Evolutionary conservation across 2,888 invertebrate species (phyloP), one percentile per base, ranked within the genome.

Genomic region (Erynnis tages): DNA sequence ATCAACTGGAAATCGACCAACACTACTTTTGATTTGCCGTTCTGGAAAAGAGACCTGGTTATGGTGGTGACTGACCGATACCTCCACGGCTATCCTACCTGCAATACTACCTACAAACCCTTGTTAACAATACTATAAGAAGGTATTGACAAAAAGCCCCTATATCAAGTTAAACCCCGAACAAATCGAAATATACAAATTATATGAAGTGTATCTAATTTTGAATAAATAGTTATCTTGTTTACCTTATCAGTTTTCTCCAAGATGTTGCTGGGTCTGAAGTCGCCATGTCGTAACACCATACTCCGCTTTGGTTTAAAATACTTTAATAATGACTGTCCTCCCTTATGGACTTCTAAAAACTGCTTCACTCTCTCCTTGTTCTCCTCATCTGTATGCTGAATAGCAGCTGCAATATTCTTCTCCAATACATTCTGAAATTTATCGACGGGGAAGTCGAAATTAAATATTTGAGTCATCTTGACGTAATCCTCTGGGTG

Each of bases 1-100:
- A 68, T 17, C 7, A 61, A 63, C 47, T 70, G 71, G 48, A 63
- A 73, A 43, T 73, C 71, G 2, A 71, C 30, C 0, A 61, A 54
- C 3, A 63, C 54, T 1, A 69, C 38, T 23, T 64, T 54, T 6
- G 61, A n/a, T 11, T 56, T 47, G 1, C 65, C 68, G 7, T 67
- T 61, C 71, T 73, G 62, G 10, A 62, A 62, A n/a, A n/a, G n/a
- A n/a, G n/a, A n/a, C n/a, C n/a, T n/a, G n/a, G n/a, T n/a, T n/a
- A n/a, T n/a, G n/a, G n/a, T n/a, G n/a, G n/a, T n/a, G n/a, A n/a
- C n/a, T n/a, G n/a, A n/a, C n/a, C n/a, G n/a, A n/a, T n/a, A n/a
- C n/a, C n/a, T n/a, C n/a, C n/a, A n/a, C n/a, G n/a, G n/a, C n/a
- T n/a, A n/a, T n/a, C n/a, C n/a, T n/a, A n/a, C n/a, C n/a, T n/a